Base-by-base conservation (phyloP, 2,888 invertebrate species). In the Acheta domesticus region DNA sequence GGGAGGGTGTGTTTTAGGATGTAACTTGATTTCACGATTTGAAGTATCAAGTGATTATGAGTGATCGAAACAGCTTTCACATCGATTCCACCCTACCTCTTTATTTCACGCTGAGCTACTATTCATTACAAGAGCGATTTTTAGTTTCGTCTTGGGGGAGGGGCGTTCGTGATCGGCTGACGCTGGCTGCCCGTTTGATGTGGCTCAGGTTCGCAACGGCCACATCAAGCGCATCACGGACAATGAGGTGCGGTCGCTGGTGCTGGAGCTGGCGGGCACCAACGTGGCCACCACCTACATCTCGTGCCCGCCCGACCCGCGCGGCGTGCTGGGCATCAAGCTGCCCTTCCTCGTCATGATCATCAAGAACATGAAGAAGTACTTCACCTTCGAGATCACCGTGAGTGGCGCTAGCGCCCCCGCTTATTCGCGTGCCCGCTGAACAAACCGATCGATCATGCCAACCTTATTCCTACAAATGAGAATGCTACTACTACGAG, bases 311-410 rank as follows among this genome's bases (percentile, higher is more conserved):
- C 93, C 95, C 78, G 96, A 97, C 87, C 93, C 96, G 4, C 93
- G 93, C 86, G 95, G 94, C 86, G 94, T 95, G 2, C 90, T 98
- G 20, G 96, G 97, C 74, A 96, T 98, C 84, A 96, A 96, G 87
- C 88, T 98, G 83, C 97, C 98, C 0, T 95, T 94, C 88, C 89
- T 98, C 84, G 96, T 97, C 81, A 94, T 98, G 93, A 94, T 98
- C 80, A 94, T 98, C 80, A 98, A 98, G 88, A 97, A 97, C 88
- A 89, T 97, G 84, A 96, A 96, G 87, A 94, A 96, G 86, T 96
- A 96, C 87, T 97, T 97, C 86, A 95, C 96, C 75, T 96, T 98
- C 87, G 97, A 97, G 92, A 96, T 98, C 81, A 96, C 96, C 92
- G 97, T 97, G 86, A 87, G 89, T 48, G 12, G 20, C 36, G 36